These are phyloP conservation scores for Drosophila kuntzei DNA, from an alignment of 2,888 invertebrate genomes.

Conservation along the genomic window DNA sequence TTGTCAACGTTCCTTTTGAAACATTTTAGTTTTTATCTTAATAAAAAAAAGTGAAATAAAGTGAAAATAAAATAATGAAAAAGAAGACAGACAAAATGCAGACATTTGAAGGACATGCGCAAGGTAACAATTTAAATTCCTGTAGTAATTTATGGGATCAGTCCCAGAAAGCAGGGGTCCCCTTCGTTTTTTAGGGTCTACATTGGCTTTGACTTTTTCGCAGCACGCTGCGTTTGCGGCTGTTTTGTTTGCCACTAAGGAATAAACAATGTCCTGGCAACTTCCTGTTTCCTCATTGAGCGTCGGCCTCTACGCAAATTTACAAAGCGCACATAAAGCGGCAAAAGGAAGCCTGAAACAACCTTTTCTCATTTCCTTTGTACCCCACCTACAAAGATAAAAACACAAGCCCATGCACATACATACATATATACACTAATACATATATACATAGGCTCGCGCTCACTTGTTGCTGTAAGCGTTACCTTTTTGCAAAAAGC, in stretches of 20 bases:
- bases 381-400: slow-evolving; percentile 11
- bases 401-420: slow-evolving; percentile 6
- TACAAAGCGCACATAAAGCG: slow-evolving; percentile 59
- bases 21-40: slow-evolving; percentile 57
- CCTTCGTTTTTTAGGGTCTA: slow-evolving; percentile 4
- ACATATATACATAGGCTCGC: slow-evolving; percentile 22
- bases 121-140: slow-evolving; percentile 73
- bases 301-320: slow-evolving; percentile 55
- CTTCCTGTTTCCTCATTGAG: slow-evolving; percentile 70
- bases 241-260: slow-evolving; percentile 50
- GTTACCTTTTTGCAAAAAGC: slow-evolving; percentile 69
- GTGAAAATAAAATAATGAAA: slow-evolving; percentile 7
- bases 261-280: slow-evolving; percentile 71
- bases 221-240: slow-evolving; percentile 42
- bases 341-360: slow-evolving; percentile 68
- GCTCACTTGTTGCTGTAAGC: slow-evolving; percentile 71
- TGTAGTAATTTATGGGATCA: slow-evolving; percentile 66
- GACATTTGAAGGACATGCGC: slow-evolving; percentile 33
- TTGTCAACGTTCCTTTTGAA: slow-evolving; percentile 68
- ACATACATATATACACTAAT: slow-evolving; percentile 11
- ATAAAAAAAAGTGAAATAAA: slow-evolving; percentile 4
- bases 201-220: slow-evolving; percentile 32
- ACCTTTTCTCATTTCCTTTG: slow-evolving; percentile 79
- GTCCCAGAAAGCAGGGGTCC: not conserved
- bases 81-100: not conserved